Evolutionary conservation across 2,113 vertebrate genomes (phyloP), one percentile per base, ranked within the genome.

Genomic region (Acrocephalus kingi): DNA sequence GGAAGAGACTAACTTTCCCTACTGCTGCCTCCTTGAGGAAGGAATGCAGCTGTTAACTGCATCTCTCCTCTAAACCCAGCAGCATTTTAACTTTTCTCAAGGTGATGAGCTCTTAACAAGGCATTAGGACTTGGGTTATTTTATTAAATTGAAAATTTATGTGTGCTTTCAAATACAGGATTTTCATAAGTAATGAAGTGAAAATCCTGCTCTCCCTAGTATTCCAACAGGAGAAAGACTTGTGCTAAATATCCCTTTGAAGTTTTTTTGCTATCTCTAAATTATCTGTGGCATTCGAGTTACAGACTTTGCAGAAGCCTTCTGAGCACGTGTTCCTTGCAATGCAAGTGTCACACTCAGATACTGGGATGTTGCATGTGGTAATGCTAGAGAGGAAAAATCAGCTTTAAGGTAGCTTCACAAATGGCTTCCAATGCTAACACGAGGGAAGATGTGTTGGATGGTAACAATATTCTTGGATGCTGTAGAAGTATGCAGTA

Each of bases 1-100:
- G 58, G 31, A n/a, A 35, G 22, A 14, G 13, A 25, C 15, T 59
- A 16, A 39, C 61, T 49, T 72, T 15, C 14, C 30, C 2, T 56
- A 0, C 33, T 95, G 74, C 87, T 94, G 81, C 74, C 90, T 85
- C 92, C 87, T 49, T 25, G 94, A 91, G 94, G 93, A 84, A 87
- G 87, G 49, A 91, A 93, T 64, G 92, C 33, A 43, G 9, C 61
- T 64, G 15, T 55, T 55, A 33, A 33, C 21, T 55, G 25, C 20
- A 4, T n/a, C 69, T 39, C 25, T 17, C 62, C 75, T 82, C 81
- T 27, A 56, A 74, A 79, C 52, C 23, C 79, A 39, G 12, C 24
- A 33, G 31, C 41, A 27, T 13, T 87, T 30, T 30, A 9, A 48
- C 25, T 87, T 37, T 45, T 28, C 51, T 67, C 56, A 31, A 54